Conservation (phyloP, 2,888 invertebrate genomes). For the Fabriciana adippe region DNA sequence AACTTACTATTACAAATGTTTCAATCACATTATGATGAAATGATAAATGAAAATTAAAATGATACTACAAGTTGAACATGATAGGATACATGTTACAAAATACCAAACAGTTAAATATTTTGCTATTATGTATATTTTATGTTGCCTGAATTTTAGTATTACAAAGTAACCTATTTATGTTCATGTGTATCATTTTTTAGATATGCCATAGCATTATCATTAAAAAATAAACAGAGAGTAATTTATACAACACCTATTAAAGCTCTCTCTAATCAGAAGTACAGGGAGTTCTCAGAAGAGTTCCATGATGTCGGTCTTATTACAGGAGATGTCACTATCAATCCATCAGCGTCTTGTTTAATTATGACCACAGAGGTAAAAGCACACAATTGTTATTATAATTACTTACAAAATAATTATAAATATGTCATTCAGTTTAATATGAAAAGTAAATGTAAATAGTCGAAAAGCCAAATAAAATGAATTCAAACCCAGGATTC, state of each 20-base stretch:
- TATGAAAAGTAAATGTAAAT: background rate
- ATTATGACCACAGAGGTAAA: slow-evolving; percentile 99
- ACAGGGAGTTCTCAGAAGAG: slow-evolving; percentile 97
- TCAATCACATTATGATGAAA: background rate
- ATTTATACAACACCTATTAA: slow-evolving; percentile 99
- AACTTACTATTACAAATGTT: background rate
- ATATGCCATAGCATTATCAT: slow-evolving; percentile 97
- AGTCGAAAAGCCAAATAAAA: too few species aligned
- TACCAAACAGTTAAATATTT: too few species aligned
- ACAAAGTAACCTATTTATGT: too few species aligned
- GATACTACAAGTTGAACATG: too few species aligned
- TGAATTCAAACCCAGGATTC: too few species aligned
- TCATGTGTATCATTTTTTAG: slow-evolving; percentile 56
- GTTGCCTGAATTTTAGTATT: too few species aligned
- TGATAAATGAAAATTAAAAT: too few species aligned
- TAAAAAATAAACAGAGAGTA: slow-evolving; percentile 97
- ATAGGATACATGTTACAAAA: too few species aligned
- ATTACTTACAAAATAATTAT: background rate
- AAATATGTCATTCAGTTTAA: background rate
- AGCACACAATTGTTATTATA: background rate
- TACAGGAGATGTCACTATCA: slow-evolving; percentile 99
- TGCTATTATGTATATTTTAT: too few species aligned
- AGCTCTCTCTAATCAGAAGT: slow-evolving; percentile 99
- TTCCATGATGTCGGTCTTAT: slow-evolving; percentile 99
- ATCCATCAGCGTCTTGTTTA: slow-evolving; percentile 97